Evolutionary conservation across 1,140 invertebrate genomes (phyloP).

Genomic region (Atopsyche davidsoni): DNA sequence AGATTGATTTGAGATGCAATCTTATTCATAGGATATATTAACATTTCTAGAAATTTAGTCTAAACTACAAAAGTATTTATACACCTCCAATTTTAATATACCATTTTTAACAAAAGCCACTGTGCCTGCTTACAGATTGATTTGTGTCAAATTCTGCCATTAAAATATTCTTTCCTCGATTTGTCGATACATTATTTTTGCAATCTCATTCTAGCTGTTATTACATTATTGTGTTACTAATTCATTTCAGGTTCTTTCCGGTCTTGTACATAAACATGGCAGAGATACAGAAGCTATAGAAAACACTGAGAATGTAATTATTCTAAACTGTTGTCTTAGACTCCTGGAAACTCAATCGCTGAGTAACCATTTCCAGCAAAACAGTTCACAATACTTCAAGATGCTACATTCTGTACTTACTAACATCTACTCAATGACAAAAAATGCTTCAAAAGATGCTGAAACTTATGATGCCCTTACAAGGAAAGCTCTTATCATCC

Average conservation of each 20-base stretch:
- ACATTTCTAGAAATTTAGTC: too few species aligned
- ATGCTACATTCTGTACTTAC: slow-evolving; percentile 11
- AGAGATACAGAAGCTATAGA: background rate
- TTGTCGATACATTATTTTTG: too few species aligned
- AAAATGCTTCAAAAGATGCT: background rate
- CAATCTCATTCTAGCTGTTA: background rate
- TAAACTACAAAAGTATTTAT: too few species aligned
- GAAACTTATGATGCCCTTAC: slow-evolving; percentile 6
- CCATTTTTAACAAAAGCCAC: too few species aligned
- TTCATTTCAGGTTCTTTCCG: slow-evolving; percentile 16
- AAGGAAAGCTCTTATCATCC: slow-evolving; percentile 11
- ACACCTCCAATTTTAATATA: too few species aligned
- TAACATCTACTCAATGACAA: slow-evolving; percentile 9
- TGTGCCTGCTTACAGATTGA: background rate
- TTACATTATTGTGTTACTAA: background rate
- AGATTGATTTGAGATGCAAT: too few species aligned
- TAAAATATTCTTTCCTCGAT: too few species aligned
- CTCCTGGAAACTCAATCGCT: slow-evolving; percentile 18
- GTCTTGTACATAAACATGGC: slow-evolving; percentile 4
- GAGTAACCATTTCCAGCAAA: slow-evolving; percentile 20
- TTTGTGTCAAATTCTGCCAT: background rate
- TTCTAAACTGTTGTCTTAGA: slow-evolving; percentile 18
- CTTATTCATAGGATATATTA: too few species aligned
- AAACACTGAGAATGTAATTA: slow-evolving; percentile 4
- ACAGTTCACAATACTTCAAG: slow-evolving; percentile 11